Conservation (phyloP, 2,888 invertebrate species). For the Campoletis raptor region DNA sequence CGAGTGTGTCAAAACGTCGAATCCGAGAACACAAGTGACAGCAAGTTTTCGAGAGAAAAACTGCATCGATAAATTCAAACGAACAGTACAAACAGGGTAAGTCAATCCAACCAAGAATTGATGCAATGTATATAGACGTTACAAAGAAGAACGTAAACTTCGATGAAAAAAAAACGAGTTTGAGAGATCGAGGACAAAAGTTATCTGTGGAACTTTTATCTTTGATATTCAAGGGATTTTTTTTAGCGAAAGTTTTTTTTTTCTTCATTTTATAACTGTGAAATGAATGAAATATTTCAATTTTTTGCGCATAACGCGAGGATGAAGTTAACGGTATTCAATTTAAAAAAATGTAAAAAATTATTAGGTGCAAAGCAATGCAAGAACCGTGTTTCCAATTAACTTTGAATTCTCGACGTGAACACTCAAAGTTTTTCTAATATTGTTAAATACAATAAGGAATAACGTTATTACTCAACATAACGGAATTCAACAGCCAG, state of each 20-base stretch:
- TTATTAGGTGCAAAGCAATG: background rate
- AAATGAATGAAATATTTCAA: background rate
- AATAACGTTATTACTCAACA: background rate
- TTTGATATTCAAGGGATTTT: constrained; percentile 64
- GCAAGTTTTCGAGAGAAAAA: constrained; percentile 20
- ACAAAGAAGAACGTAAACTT: constrained; percentile 18
- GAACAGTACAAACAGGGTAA: constrained; percentile 55
- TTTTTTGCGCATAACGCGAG: background rate
- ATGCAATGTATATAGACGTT: background rate
- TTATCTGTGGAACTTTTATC: constrained; percentile 74
- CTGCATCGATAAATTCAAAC: constrained; percentile 63
- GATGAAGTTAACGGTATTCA: background rate
- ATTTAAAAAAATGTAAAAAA: background rate
- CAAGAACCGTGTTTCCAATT: background rate
- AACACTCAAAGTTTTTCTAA: background rate
- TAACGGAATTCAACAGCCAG: background rate
- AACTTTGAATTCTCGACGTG: background rate
- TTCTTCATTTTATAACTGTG: background rate
- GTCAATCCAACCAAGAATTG: constrained; percentile 15
- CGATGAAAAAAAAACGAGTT: constrained; percentile 16
- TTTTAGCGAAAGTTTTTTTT: background rate
- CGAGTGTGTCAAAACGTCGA: constrained; percentile 21
- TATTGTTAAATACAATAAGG: background rate
- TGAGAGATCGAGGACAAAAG: constrained; percentile 52
- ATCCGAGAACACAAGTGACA: constrained; percentile 38